Base-by-base conservation (phyloP, 2,113 vertebrate genomes). In the Oryzias woworae region DNA sequence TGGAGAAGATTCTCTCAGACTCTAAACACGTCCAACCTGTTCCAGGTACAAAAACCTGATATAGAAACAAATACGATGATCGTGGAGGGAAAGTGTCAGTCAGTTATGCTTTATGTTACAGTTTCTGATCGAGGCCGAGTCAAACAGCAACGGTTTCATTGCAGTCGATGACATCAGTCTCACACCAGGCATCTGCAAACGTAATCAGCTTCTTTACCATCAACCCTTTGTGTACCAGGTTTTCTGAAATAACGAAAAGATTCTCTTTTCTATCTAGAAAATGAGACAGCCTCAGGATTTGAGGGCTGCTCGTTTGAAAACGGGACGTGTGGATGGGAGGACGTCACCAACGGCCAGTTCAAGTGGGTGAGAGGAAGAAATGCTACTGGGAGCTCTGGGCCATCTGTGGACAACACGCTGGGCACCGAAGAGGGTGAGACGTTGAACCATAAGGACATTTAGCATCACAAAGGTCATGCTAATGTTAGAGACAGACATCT, bases 81-180 rank as follows among this genome's bases (percentile, higher is more conserved):
- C 22, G 31, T n/a, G 7, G 18, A 22, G 12, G 4, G n/a, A n/a
- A 4, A 3, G 42, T 14, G 42, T 23, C 20, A 22, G 44, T 43
- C 51, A 24, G 15, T 23, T 51, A 7, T 17, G 5, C 24, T 3
- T 42, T 41, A 58, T 45, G 16, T 17, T 45, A 0, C 26, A 93
- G 92, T 75, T 93, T 62, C 46, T 89, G 74, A 82, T 93, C 0
- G 75, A 91, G 59, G 89, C 89, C 14, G 77, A 90, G 23, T 22
- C 77, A 5, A 71, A 47, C 57, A 58, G 45, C 17, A 54, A 24
- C 50, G 90, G 87, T 47, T 90, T 85, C 15, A 72, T 91, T 48
- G 90, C 92, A 49, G 59, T 93, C 41, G 92, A 93, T 72, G 90
- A 92, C 62, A 74, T 93, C 71, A 70, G 42, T 56, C 42, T 93